Conservation (phyloP, 2,113 vertebrate genomes). For the Strigops habroptila region DNA sequence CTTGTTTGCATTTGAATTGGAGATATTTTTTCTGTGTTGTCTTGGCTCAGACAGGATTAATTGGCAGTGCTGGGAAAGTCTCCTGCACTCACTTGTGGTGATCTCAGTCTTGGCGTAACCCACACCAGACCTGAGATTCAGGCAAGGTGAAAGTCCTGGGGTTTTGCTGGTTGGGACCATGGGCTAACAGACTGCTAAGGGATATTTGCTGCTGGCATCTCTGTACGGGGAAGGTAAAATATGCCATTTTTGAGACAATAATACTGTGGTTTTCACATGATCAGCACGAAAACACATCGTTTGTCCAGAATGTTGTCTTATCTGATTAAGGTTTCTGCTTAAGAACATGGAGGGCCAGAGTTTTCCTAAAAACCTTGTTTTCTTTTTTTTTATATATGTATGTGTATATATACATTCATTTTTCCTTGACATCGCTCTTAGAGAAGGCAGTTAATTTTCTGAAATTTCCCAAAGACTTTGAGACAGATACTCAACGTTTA, state of each 20-base stretch:
- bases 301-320: not conserved
- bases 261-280: not conserved
- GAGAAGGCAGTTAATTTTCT: not conserved
- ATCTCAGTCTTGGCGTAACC: not conserved
- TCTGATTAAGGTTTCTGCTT: not conserved
- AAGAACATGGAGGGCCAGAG: not conserved
- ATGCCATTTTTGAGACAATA: not conserved
- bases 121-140: not conserved
- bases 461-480: not conserved
- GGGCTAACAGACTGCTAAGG: not conserved
- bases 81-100: not conserved
- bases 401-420: not conserved
- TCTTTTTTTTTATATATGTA: not conserved
- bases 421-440: not conserved
- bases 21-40: not conserved
- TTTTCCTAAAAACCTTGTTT: not conserved
- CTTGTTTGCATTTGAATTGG: not conserved
- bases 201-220: not conserved
- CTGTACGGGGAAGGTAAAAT: not conserved
- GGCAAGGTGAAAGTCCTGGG: not conserved
- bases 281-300: not conserved
- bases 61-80: not conserved
- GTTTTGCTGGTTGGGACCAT: not conserved
- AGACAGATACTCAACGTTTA: not conserved
- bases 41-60: not conserved